phyloP scores from a whole-genome alignment of 2,888 invertebrate species.

The Gordius sp. region DNA sequence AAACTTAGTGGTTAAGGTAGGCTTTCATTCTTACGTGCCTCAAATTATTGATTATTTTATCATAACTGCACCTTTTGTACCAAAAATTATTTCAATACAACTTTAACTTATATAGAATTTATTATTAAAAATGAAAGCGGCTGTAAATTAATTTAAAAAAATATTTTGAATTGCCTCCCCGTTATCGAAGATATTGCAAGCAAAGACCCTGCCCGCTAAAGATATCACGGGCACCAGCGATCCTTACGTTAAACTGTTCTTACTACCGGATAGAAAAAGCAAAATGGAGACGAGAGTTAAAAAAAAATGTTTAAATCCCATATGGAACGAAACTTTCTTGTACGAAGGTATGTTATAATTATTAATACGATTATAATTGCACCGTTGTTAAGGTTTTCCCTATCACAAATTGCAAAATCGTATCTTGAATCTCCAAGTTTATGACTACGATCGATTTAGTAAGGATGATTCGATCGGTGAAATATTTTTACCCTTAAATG shows the following conservation, averaged over 20 bases:
- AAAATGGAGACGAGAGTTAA: conserved; percentile 50
- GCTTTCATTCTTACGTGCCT: neutral
- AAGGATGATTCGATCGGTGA: conserved; percentile 26
- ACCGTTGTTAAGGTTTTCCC: conserved; percentile 10
- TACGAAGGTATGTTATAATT: conserved; percentile 36
- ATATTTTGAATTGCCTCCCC: neutral
- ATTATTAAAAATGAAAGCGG: too few species aligned
- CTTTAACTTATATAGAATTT: too few species aligned
- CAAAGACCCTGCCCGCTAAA: conserved; percentile 19
- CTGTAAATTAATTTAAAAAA: neutral
- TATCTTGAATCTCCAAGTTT: conserved; percentile 21
- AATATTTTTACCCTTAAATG: conserved; percentile 14
- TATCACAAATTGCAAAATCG: conserved; percentile 15
- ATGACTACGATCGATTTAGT: conserved; percentile 26
- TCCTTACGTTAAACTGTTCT: conserved; percentile 57
- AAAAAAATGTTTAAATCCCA: conserved; percentile 37
- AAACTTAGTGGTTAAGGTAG: conserved; percentile 6
- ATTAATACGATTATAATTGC: too few species aligned
- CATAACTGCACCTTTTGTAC: too few species aligned
- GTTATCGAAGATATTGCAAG: conserved; percentile 37
- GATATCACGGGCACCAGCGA: conserved; percentile 58
- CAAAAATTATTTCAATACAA: too few species aligned
- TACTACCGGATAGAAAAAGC: conserved; percentile 55
- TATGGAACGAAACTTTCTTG: conserved; percentile 55
- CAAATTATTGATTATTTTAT: too few species aligned